These are phyloP conservation scores for Epinotia bilunana DNA, from an alignment of 2,888 invertebrate genomes.

Conservation along the genomic window DNA sequence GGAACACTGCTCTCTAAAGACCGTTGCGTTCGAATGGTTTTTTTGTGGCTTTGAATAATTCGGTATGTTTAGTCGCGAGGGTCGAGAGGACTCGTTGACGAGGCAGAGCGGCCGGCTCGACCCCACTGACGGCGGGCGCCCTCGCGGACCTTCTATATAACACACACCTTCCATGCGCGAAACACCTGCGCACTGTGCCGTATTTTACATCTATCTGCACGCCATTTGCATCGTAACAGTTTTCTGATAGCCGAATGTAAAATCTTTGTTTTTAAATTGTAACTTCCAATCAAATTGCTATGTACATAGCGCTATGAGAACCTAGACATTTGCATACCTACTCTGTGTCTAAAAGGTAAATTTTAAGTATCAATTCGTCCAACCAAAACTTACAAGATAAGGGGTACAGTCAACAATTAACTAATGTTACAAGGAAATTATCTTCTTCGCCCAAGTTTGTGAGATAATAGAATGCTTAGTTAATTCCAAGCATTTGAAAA, in stretches of 20 bases:
- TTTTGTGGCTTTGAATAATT: constrained; percentile 18
- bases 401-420: too few relatives aligned
- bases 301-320: too few relatives aligned
- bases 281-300: too few relatives aligned
- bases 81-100: background rate
- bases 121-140: constrained; percentile 47
- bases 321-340: too few relatives aligned
- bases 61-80: constrained; percentile 18
- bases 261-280: constrained; percentile 2
- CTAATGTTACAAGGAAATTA: too few relatives aligned
- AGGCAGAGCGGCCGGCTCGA: constrained; percentile 25
- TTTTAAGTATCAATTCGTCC: too few relatives aligned
- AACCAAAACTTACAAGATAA: too few relatives aligned
- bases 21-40: background rate
- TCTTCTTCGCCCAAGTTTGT: too few relatives aligned
- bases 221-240: constrained; percentile 47
- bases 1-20: constrained; percentile 1
- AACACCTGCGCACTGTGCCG: constrained; percentile 61
- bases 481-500: too few relatives aligned
- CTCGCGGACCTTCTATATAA: constrained; percentile 52
- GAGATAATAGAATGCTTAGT: too few relatives aligned
- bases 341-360: too few relatives aligned
- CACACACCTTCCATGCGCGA: constrained; percentile 50
- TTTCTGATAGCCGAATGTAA: constrained; percentile 38
- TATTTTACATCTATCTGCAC: constrained; percentile 49